Conservation (phyloP, 2,797 vertebrate species). For the Varecia variegata region DNA sequence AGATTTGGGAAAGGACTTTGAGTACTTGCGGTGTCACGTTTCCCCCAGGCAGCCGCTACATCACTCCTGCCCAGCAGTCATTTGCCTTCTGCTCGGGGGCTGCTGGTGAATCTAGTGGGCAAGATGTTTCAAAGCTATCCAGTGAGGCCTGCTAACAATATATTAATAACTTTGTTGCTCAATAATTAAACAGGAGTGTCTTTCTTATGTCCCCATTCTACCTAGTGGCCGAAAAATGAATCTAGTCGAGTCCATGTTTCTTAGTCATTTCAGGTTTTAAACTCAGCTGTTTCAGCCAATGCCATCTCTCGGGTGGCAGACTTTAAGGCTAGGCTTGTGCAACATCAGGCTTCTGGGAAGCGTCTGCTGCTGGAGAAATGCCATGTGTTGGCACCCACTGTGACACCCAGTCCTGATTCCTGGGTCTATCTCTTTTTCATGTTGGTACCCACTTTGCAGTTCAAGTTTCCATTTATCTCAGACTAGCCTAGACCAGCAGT, state of each 20-base stretch:
- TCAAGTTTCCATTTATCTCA: neutral
- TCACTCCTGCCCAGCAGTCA: neutral
- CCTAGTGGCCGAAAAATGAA: neutral
- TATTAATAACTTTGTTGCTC: neutral
- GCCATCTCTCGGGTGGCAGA: neutral
- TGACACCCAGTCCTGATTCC: neutral
- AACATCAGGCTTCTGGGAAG: neutral
- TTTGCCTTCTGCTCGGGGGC: neutral
- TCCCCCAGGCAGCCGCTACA: neutral
- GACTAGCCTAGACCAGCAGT: neutral
- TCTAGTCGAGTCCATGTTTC: neutral
- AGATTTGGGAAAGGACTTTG: neutral
- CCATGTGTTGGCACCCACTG: neutral
- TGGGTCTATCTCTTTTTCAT: neutral
- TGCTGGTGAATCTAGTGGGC: neutral
- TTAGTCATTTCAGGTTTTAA: conserved; percentile 16
- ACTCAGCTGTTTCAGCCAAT: neutral
- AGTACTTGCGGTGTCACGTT: neutral
- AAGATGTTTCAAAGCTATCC: neutral
- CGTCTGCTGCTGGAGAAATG: neutral
- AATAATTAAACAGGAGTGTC: neutral
- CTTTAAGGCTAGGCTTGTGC: neutral
- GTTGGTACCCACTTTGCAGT: neutral
- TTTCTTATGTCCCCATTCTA: neutral
- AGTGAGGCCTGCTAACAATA: neutral